These are phyloP conservation scores for Rhinoderma darwinii DNA, from an alignment of 2,113 vertebrate genomes.

Conservation along the genomic window DNA sequence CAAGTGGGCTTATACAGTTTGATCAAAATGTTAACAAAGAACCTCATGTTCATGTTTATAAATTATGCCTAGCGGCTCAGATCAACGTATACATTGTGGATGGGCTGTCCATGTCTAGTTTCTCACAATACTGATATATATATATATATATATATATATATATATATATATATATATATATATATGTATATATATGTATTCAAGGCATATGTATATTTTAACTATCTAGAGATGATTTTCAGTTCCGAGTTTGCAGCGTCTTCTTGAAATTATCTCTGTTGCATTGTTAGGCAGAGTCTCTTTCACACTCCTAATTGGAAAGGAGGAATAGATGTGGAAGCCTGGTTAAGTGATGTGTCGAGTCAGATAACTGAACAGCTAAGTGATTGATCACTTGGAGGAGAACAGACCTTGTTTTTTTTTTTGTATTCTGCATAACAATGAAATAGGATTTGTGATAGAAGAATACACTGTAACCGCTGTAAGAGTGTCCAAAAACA, in stretches of 20 bases:
- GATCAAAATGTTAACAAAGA: too few relatives aligned
- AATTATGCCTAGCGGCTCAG: too few relatives aligned
- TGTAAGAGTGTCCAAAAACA: background rate
- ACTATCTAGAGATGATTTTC: conserved; percentile 38
- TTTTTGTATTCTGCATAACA: conserved; percentile 40
- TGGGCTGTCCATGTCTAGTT: too few relatives aligned
- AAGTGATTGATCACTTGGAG: conserved; percentile 56
- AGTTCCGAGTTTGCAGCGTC: conserved; percentile 4
- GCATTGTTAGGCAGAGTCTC: conserved; percentile 51
- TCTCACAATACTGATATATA: too few relatives aligned
- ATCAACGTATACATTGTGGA: too few relatives aligned
- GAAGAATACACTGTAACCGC: background rate
- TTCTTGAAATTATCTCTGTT: conserved; percentile 53
- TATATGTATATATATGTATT: too few relatives aligned
- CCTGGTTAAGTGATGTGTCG: conserved; percentile 56
- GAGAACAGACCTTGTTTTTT: conserved; percentile 25
- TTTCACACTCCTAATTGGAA: conserved; percentile 57
- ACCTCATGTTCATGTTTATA: too few relatives aligned
- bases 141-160: too few relatives aligned
- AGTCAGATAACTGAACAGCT: conserved; percentile 49
- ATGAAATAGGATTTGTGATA: conserved; percentile 43
- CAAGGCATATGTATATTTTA: conserved; percentile 26
- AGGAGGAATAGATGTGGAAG: conserved; percentile 55
- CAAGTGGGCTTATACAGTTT: too few relatives aligned
- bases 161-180: too few relatives aligned